Percentiles rank a stretch among this genome's conserved stretches.
Conservation (phyloP, 2,797 vertebrate species). For the Pseudocheirus occidentalis region DNA sequence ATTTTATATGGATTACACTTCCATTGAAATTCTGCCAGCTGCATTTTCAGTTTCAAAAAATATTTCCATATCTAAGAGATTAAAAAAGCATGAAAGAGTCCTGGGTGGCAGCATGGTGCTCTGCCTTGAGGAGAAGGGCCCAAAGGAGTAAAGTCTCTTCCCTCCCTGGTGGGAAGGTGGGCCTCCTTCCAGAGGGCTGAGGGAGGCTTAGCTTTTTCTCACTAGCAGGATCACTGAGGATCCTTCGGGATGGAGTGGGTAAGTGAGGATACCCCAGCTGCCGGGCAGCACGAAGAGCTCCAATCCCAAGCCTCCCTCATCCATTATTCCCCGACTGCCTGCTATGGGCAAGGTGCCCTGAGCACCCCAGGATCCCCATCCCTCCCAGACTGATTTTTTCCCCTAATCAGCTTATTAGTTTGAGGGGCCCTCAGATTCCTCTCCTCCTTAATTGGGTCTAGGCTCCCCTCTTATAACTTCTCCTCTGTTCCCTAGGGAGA, state of each 20-base stretch:
- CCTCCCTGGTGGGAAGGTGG: conserved; percentile 38
- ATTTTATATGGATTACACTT: conserved; percentile 89
- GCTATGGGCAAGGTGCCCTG: background rate
- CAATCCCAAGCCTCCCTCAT: conserved; percentile 24
- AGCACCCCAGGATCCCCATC: conserved; percentile 21
- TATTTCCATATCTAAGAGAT: conserved; percentile 89
- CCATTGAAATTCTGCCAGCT: conserved; percentile 88
- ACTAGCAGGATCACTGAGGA: conserved; percentile 17
- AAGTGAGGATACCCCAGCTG: background rate
- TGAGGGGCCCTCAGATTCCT: conserved; percentile 32
- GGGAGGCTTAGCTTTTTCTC: conserved; percentile 43
- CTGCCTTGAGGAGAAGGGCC: background rate
- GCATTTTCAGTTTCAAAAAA: conserved; percentile 89
- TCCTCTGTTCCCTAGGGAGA: conserved; percentile 40
- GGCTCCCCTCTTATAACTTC: conserved; percentile 38
- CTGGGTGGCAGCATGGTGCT: conserved; percentile 57
- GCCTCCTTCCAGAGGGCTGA: conserved; percentile 42
- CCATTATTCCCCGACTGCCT: background rate
- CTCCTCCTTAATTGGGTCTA: conserved; percentile 35
- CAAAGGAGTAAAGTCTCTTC: background rate
- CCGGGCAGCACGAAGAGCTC: conserved; percentile 1
- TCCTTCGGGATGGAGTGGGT: conserved; percentile 29
- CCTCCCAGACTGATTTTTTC: conserved; percentile 11
- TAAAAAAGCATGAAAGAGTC: conserved; percentile 87
- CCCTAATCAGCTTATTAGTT: conserved; percentile 68